A percentile compares a stretch with the other conserved stretches of the same genome.
These are phyloP conservation scores for Lethrus apterus DNA, from an alignment of 1,140 invertebrate genomes.

Conservation along the genomic window DNA sequence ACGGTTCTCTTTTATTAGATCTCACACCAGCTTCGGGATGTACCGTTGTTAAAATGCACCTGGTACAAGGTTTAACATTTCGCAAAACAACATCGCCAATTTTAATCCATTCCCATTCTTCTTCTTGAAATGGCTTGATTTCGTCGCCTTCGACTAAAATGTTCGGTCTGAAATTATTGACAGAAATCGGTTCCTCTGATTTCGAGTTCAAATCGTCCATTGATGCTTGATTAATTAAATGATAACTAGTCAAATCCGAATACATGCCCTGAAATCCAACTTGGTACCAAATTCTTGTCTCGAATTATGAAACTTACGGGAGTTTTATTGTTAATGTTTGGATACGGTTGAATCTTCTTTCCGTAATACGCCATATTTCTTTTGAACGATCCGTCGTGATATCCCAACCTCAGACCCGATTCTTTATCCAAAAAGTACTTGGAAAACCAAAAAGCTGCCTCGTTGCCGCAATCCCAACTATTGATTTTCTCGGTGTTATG, in stretches of 20 bases:
- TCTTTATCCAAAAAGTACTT: constrained; percentile 46
- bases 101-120: constrained; percentile 61
- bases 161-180: constrained; percentile 58
- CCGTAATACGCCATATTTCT: neutral
- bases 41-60: constrained; percentile 52
- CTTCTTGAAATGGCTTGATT: constrained; percentile 54
- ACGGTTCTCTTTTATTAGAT: constrained; percentile 45
- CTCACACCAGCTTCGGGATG: constrained; percentile 48
- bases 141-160: constrained; percentile 54
- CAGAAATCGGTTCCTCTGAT: constrained; percentile 34
- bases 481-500: constrained; percentile 32
- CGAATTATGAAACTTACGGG: constrained; percentile 10
- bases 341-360: neutral
- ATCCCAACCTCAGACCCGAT: constrained; percentile 46
- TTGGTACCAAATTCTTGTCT: neutral
- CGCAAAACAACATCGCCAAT: constrained; percentile 54
- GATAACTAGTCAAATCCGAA: constrained; percentile 8
- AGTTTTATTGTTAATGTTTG: constrained; percentile 2
- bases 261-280: constrained; percentile 13
- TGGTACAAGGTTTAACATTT: constrained; percentile 57
- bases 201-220: constrained; percentile 49
- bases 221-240: constrained; percentile 53
- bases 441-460: constrained; percentile 50
- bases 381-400: constrained; percentile 42
- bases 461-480: constrained; percentile 50